phyloP scores from a whole-genome alignment of 2,888 invertebrate genomes.

The Eremobia ochroleuca region DNA sequence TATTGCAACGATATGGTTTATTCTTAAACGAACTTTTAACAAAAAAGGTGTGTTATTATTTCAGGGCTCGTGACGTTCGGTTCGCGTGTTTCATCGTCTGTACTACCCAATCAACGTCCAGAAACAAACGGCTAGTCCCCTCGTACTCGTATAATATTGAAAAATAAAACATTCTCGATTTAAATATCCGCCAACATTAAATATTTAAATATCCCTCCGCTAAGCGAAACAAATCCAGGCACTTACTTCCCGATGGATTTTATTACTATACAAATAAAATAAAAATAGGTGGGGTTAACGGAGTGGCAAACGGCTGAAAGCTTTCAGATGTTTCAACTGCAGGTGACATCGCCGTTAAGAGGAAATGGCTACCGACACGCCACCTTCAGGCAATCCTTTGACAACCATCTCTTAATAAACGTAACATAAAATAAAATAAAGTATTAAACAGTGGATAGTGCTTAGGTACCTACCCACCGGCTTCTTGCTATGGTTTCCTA shows the following conservation, averaged over 20 bases:
- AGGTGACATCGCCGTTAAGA: conserved; percentile 77
- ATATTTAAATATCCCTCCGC: conserved; percentile 25
- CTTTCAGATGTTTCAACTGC: conserved; percentile 82
- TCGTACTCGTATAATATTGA: not conserved
- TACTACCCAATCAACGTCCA: not conserved
- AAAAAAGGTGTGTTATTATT: not conserved
- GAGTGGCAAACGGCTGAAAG: conserved; percentile 85
- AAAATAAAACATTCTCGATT: conserved; percentile 1
- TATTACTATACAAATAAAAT: conserved; percentile 66
- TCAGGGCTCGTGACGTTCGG: not conserved
- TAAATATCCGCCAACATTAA: not conserved
- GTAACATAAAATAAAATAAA: conserved; percentile 52
- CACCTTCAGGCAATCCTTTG: conserved; percentile 64
- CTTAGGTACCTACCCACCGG: not conserved
- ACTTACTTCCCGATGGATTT: conserved; percentile 54
- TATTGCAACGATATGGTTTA: not conserved
- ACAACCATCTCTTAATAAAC: conserved; percentile 55
- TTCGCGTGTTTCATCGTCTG: not conserved
- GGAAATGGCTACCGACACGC: conserved; percentile 79
- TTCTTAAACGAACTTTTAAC: not conserved
- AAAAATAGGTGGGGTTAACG: conserved; percentile 77
- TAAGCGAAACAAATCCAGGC: conserved; percentile 35
- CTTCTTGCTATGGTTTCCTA: not conserved
- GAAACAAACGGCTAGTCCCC: not conserved
- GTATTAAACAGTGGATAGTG: conserved; percentile 30